Conservation (phyloP, 2,797 vertebrate genomes). For the Phoxinus dragarum region DNA sequence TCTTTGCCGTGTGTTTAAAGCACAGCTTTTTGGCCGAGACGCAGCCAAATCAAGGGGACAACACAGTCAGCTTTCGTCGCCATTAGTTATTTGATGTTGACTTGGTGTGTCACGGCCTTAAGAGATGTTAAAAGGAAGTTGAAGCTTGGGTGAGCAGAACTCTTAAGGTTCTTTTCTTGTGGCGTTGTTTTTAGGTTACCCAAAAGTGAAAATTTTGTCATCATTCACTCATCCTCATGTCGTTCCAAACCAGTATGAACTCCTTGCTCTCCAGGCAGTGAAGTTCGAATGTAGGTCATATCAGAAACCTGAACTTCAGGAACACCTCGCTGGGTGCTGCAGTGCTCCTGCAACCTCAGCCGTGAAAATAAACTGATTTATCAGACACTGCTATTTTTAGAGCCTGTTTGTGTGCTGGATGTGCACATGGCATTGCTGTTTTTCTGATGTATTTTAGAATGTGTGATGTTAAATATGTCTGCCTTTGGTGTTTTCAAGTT, state of each 20-base stretch:
- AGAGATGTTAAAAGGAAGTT: constrained; percentile 3
- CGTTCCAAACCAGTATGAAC: constrained; percentile 50
- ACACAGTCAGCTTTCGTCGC: neutral
- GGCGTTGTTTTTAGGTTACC: neutral
- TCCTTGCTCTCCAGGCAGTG: constrained; percentile 57
- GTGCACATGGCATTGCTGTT: constrained; percentile 48
- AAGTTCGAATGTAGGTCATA: constrained; percentile 78
- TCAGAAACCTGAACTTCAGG: constrained; percentile 67
- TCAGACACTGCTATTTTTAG: constrained; percentile 77
- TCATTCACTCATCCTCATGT: constrained; percentile 6
- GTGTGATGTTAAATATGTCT: constrained; percentile 49
- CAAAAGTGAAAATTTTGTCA: constrained; percentile 41
- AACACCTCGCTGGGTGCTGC: constrained; percentile 61
- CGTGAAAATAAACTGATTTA: constrained; percentile 70
- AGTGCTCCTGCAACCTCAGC: constrained; percentile 64
- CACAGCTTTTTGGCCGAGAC: neutral
- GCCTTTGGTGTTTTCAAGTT: constrained; percentile 55
- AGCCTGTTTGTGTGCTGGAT: constrained; percentile 57
- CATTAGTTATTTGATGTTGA: neutral
- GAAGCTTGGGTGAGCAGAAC: neutral
- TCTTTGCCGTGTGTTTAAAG: neutral
- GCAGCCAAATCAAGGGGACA: neutral
- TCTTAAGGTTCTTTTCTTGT: neutral
- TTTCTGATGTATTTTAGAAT: constrained; percentile 63
- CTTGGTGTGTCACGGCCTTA: neutral